These are phyloP conservation scores for Ateles fusciceps DNA, from an alignment of 2,797 vertebrate species.

Conservation along the genomic window DNA sequence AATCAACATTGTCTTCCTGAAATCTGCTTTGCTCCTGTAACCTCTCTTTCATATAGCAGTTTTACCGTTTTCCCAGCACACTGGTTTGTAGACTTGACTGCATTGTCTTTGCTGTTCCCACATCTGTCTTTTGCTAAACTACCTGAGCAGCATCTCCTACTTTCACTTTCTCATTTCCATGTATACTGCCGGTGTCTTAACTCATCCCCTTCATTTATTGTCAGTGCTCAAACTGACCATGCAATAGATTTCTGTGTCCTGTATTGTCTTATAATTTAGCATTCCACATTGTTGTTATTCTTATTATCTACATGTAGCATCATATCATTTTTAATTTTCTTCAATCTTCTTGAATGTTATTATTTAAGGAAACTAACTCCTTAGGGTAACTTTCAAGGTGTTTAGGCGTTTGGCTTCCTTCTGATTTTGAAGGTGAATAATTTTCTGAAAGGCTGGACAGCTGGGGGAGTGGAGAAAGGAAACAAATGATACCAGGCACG, in stretches of 20 bases:
- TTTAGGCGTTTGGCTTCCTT: slow-evolving; percentile 27
- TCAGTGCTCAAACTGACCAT: background rate
- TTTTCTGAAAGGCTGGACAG: slow-evolving; percentile 22
- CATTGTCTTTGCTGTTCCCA: background rate
- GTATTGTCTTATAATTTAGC: background rate
- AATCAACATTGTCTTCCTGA: background rate
- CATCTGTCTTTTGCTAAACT: background rate
- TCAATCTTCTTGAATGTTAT: background rate
- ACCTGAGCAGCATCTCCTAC: background rate
- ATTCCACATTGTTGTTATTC: background rate
- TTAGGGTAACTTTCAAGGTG: background rate
- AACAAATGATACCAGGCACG: background rate
- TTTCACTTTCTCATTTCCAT: background rate
- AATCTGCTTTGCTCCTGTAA: background rate
- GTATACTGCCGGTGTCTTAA: background rate
- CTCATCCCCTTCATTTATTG: background rate
- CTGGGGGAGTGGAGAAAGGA: background rate
- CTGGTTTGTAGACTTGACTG: background rate
- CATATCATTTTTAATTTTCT: background rate
- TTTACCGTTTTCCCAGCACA: background rate
- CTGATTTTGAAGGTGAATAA: slow-evolving; percentile 11
- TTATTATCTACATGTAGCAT: background rate
- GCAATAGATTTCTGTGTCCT: background rate
- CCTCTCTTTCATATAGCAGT: background rate
- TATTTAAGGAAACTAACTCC: background rate